phyloP scores from a whole-genome alignment of 2,113 vertebrate species.

The Anguilla japonica region DNA sequence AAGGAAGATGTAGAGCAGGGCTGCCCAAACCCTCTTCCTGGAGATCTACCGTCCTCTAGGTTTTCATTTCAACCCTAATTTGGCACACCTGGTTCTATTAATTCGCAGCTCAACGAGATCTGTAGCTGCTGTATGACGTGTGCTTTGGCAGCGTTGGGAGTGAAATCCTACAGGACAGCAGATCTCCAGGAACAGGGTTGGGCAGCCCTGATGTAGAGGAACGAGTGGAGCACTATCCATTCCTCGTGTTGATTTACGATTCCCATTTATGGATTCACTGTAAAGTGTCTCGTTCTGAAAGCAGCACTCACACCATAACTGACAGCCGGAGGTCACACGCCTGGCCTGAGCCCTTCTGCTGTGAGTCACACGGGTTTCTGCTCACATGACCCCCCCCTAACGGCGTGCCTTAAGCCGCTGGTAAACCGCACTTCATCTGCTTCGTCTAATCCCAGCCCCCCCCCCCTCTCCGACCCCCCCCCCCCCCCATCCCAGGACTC shows the following conservation, averaged over 20 bases:
- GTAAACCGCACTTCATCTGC: slow-evolving; percentile 29
- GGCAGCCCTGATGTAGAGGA: too few relatives aligned
- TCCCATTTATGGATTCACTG: background rate
- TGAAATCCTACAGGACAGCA: too few relatives aligned
- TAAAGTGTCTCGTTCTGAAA: slow-evolving; percentile 30
- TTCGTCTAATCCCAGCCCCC: background rate
- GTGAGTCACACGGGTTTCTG: slow-evolving; percentile 26
- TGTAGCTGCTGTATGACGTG: too few relatives aligned
- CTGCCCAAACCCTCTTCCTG: too few relatives aligned
- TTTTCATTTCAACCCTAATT: too few relatives aligned
- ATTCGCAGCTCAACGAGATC: too few relatives aligned
- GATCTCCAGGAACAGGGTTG: too few relatives aligned
- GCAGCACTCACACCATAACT: slow-evolving; percentile 33
- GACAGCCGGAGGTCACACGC: slow-evolving; percentile 28
- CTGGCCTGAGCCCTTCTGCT: slow-evolving; percentile 31
- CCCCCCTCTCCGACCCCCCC: background rate
- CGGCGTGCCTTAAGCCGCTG: slow-evolving; percentile 24
- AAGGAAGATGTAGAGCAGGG: background rate
- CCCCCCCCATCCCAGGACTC: background rate
- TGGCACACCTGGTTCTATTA: too few relatives aligned
- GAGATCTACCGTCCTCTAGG: too few relatives aligned
- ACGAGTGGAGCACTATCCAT: too few relatives aligned
- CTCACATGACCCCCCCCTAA: slow-evolving; percentile 23
- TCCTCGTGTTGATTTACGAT: too few relatives aligned
- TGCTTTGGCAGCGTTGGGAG: too few relatives aligned